Percentiles rank a stretch among this genome's conserved stretches.
These are phyloP conservation scores for Palythoa grandis DNA, from an alignment of 92 coral and sea anemone genomes.

Conservation along the genomic window DNA sequence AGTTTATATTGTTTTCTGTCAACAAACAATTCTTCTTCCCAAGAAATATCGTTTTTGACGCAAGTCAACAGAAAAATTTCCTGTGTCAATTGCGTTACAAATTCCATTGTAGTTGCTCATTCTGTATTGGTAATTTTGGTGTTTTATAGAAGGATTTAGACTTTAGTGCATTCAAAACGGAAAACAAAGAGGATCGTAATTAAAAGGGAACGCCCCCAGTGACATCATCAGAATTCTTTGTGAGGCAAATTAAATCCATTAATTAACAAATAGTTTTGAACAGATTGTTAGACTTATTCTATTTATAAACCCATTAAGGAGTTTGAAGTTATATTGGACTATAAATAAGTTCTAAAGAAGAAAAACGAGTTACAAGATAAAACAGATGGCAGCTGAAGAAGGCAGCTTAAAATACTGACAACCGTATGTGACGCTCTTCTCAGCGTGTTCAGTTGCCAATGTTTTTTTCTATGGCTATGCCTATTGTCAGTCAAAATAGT, in stretches of 20 bases:
- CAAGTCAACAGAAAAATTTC: not conserved
- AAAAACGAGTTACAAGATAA: not conserved
- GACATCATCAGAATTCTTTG: conserved; percentile 22
- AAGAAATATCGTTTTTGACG: not conserved
- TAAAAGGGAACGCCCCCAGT: conserved; percentile 13
- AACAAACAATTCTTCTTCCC: not conserved
- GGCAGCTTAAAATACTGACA: not conserved
- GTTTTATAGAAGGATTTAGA: conserved; percentile 17
- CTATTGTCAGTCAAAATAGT: not conserved
- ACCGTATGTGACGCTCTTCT: not conserved
- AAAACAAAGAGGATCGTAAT: conserved; percentile 16
- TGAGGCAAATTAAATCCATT: not conserved
- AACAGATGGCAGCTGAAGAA: too few species aligned
- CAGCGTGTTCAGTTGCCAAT: not conserved
- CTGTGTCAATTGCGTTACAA: not conserved
- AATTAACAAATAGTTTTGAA: not conserved
- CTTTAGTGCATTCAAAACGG: not conserved
- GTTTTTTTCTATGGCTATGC: not conserved
- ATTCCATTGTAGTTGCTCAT: not conserved
- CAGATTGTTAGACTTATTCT: conserved; percentile 6
- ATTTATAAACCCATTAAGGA: not conserved
- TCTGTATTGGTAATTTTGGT: conserved; percentile 15
- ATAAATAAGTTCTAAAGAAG: not conserved
- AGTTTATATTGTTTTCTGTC: not conserved
- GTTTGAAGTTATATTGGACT: not conserved